A percentile compares a stretch with the other conserved stretches of the same genome.
Conservation (phyloP, 2,797 vertebrate genomes). For the Macrochelys suwanniensis region DNA sequence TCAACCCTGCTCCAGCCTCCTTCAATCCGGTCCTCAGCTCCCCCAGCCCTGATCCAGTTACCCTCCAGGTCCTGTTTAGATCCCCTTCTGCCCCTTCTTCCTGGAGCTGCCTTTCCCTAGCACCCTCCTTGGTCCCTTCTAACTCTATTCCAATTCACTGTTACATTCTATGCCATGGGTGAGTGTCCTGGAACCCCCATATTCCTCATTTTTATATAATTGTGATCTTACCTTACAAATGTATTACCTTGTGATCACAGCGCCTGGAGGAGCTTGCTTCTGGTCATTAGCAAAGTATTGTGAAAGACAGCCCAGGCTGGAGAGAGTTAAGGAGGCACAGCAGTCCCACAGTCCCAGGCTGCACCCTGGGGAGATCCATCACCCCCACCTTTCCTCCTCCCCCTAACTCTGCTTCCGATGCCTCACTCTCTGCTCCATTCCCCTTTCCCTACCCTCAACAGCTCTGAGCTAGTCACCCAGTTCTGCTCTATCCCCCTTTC, state of each 20-base stretch:
- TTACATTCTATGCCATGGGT: no score
- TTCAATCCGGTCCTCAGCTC: background rate
- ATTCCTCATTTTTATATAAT: no score
- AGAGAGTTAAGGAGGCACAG: no score
- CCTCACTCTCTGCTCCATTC: background rate
- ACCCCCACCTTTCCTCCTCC: background rate
- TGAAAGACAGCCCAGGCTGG: no score
- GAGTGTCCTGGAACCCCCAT: no score
- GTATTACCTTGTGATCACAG: no score
- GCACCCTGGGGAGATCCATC: no score
- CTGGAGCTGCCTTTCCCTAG: background rate
- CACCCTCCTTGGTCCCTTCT: background rate
- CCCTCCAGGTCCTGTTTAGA: background rate
- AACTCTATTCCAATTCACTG: background rate
- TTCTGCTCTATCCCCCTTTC: background rate
- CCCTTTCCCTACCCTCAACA: background rate
- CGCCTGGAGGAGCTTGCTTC: no score
- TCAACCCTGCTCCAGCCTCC: background rate
- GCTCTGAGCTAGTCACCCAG: background rate
- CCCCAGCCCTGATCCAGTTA: background rate
- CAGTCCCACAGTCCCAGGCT: no score
- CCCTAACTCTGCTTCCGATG: background rate
- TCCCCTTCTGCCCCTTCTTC: background rate
- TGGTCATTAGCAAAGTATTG: no score
- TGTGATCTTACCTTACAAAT: no score